Evolutionary conservation across 2,888 invertebrate species (phyloP).

Genomic region (Dinocampus coccinellae): DNA sequence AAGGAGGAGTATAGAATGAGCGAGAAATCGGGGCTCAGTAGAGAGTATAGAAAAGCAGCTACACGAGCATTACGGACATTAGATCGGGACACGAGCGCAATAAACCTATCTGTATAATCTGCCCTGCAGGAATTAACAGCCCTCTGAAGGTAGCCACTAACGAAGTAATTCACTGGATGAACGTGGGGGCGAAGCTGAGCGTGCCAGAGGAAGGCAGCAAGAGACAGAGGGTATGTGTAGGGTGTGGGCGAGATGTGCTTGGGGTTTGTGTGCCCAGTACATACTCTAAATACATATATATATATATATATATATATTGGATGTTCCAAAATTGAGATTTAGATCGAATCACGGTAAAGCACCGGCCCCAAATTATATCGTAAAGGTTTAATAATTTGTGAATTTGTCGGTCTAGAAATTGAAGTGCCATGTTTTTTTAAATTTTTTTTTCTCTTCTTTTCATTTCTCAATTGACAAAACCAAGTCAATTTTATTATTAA

Average conservation of each 20-base stretch:
- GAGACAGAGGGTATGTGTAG: conserved; percentile 9
- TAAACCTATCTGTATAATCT: conserved; percentile 70
- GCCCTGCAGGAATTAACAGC: conserved; percentile 70
- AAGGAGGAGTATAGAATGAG: conserved; percentile 15
- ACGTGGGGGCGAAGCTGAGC: conserved; percentile 55
- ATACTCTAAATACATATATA: conserved; percentile 11
- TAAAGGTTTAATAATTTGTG: conserved; percentile 26
- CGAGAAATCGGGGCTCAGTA: conserved; percentile 44
- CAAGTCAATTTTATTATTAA: no score
- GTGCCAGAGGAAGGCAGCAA: conserved; percentile 36
- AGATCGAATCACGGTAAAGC: conserved; percentile 62
- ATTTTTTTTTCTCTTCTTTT: background rate
- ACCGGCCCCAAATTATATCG: conserved; percentile 38
- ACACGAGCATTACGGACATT: conserved; percentile 69
- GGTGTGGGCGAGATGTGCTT: conserved; percentile 34
- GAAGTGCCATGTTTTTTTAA: background rate
- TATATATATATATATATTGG: conserved; percentile 41
- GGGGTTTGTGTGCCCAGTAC: conserved; percentile 10
- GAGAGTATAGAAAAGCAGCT: conserved; percentile 50
- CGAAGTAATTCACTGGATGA: conserved; percentile 70
- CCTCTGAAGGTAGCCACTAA: conserved; percentile 70
- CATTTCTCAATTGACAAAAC: no score
- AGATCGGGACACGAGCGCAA: conserved; percentile 70
- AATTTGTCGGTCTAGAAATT: background rate
- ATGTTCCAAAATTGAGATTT: conserved; percentile 66